Evolutionary conservation across 2,797 vertebrate species (phyloP).

Genomic region (Micropoecilia bifurca): DNA sequence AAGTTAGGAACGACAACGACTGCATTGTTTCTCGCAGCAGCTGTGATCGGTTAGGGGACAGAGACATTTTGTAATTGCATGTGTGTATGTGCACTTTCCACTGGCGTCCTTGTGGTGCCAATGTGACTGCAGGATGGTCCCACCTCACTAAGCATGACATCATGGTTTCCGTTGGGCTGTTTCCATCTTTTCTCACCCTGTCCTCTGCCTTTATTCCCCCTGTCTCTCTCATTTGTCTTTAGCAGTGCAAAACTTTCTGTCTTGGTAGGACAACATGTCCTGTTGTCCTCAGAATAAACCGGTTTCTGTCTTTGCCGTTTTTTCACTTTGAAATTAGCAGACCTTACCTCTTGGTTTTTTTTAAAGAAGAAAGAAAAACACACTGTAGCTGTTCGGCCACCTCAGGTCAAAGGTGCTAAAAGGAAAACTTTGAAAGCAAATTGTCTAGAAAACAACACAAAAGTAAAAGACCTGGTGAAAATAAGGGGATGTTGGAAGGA

Average conservation of each 20-base stretch:
- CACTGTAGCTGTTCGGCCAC: not conserved
- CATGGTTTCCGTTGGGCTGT: conserved; percentile 74
- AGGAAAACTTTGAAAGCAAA: conserved; percentile 21
- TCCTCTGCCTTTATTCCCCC: conserved; percentile 41
- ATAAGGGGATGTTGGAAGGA: conserved; percentile 47
- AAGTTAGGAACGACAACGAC: conserved; percentile 59
- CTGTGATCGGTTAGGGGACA: conserved; percentile 66
- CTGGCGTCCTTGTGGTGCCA: conserved; percentile 68
- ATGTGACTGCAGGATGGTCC: conserved; percentile 70
- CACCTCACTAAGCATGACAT: conserved; percentile 80
- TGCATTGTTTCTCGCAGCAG: conserved; percentile 67
- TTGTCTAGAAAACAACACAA: conserved; percentile 16
- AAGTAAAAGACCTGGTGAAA: conserved; percentile 40
- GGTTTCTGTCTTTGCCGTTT: not conserved
- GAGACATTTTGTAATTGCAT: conserved; percentile 35
- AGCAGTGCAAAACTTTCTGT: conserved; percentile 63
- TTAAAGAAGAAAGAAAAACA: not conserved
- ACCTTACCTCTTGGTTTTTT: not conserved
- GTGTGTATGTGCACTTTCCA: conserved; percentile 37
- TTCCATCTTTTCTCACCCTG: conserved; percentile 55
- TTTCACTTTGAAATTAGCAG: not conserved
- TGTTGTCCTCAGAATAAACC: conserved; percentile 13
- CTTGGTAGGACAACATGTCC: conserved; percentile 38
- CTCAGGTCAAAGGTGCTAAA: not conserved
- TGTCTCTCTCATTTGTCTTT: conserved; percentile 51